Evolutionary conservation across 2,797 vertebrate species (phyloP), one percentile per base, ranked within the genome.

Genomic region (Spea hammondii): DNA sequence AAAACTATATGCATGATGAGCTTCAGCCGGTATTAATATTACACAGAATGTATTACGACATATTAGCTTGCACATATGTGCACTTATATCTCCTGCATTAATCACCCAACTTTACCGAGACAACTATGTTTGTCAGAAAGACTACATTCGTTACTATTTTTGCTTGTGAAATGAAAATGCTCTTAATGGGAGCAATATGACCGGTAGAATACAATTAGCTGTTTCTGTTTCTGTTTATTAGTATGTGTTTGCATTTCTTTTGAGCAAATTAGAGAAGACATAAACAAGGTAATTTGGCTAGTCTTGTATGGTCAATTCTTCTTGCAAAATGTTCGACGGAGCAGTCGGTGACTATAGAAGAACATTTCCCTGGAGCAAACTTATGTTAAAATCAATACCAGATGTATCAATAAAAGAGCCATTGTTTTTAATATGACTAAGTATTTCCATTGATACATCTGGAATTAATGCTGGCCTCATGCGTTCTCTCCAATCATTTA

Each of bases 361-460:
- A 79, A 74, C 47, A 13, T 68, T 69, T 79, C 71, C 71, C 78
- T 69, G n/a, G 78, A 67, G 78, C 48, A 32, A 62, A 6, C 67
- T 53, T 79, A 74, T 12, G 62, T 8, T 17, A 72, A 76, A 80
- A 81, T 68, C 69, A 67, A 51, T 11, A 81, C 79, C 79, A 81
- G 79, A 81, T 81, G 79, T 77, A 81, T 81, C 74, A 67, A 68
- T 81, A 81, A 81, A 68, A 76, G 72, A 5, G n/a, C 60, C 8
- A 67, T 80, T 80, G 73, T 76, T 80, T 54, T 45, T 54, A 76
- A 71, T 70, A 66, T 32, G 57, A 70, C 66, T 65, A 80, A 80
- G 73, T 76, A 76, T 76, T 80, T 76, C 73, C 79, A 76, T 71
- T 71, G 73, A 76, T 76, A 66, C 79, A 80, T 80, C 79, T 80